Evolutionary conservation across 2,797 vertebrate species (phyloP), one percentile per base, ranked within the genome.

Genomic region (Pempheris klunzingeri): DNA sequence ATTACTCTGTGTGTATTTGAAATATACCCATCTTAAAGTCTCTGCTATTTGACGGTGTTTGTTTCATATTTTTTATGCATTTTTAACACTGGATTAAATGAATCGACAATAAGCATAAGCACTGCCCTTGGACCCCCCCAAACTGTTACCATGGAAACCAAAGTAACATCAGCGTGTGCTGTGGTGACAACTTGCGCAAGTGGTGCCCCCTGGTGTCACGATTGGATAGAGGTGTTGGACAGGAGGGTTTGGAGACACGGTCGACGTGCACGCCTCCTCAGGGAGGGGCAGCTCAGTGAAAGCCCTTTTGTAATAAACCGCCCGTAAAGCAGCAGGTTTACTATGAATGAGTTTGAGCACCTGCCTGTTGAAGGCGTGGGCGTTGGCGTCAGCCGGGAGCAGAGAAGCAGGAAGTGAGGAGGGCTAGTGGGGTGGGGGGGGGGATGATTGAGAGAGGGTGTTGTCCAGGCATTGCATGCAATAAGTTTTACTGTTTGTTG

Each of bases 231-330:
- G 54, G 15, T 41, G 73, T 13, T 11, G 71, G 38, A 38, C 15
- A 47, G 22, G 46, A 43, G 77, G 74, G 17, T 62, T 54, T 55
- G 17, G 75, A 72, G 54, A 18, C 20, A 9, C 14, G 13, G 88
- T 84, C 86, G 71, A 71, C 77, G 85, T 68, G 63, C 93, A 94
- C 92, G 93, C 94, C 93, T 93, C 88, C 62, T 85, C 91, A 88
- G 93, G 93, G 82, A 74, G 88, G 90, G 70, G 67, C 52, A 24
- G 92, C 92, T 93, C 95, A 87, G 81, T n/a, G 54, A 70, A 93
- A 94, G 93, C 90, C 85, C 90, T 94, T 95, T 95, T 95, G 94
- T 96, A 96, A 95, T 95, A 95, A 96, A 96, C 95, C 94, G 91
- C 87, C 94, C 89, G 74, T 95, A 93, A 95, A 95, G 93, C 93